A percentile compares a stretch with the other conserved stretches of the same genome.
These are phyloP conservation scores for Battus philenor DNA, from an alignment of 1,140 invertebrate genomes.

Conservation along the genomic window DNA sequence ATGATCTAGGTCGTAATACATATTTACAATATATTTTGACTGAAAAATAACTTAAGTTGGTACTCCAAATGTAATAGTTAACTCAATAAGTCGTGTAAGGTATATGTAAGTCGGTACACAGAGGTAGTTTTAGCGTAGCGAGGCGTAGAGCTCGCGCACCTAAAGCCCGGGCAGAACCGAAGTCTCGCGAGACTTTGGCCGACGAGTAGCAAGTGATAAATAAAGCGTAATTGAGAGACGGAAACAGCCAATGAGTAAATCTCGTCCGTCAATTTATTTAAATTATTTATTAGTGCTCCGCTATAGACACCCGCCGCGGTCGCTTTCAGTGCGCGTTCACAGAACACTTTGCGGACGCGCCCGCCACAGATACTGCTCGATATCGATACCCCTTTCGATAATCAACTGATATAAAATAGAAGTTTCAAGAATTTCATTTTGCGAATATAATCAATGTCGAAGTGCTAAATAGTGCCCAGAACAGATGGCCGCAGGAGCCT, in stretches of 20 bases:
- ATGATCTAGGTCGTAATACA: too few relatives aligned
- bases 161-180: conserved; percentile 13
- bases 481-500: too few relatives aligned
- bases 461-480: too few relatives aligned
- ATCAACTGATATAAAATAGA: too few relatives aligned
- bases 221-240: conserved; percentile 73
- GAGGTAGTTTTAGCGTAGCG: background rate
- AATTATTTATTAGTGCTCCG: conserved; percentile 74
- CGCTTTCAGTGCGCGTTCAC: conserved; percentile 63
- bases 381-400: too few relatives aligned
- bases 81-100: too few relatives aligned
- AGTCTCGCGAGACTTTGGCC: conserved; percentile 36
- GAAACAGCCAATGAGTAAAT: conserved; percentile 75
- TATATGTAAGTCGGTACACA: conserved; percentile 11
- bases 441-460: too few relatives aligned
- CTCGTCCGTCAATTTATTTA: conserved; percentile 76
- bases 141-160: conserved; percentile 6
- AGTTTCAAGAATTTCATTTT: too few relatives aligned
- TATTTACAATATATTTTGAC: too few relatives aligned
- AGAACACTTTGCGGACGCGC: conserved; percentile 52
- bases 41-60: too few relatives aligned
- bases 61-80: too few relatives aligned
- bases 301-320: conserved; percentile 71
- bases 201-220: conserved; percentile 71
- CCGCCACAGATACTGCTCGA: too few relatives aligned